Conservation (phyloP, 2,888 invertebrate genomes). For the Torymus texanus region DNA sequence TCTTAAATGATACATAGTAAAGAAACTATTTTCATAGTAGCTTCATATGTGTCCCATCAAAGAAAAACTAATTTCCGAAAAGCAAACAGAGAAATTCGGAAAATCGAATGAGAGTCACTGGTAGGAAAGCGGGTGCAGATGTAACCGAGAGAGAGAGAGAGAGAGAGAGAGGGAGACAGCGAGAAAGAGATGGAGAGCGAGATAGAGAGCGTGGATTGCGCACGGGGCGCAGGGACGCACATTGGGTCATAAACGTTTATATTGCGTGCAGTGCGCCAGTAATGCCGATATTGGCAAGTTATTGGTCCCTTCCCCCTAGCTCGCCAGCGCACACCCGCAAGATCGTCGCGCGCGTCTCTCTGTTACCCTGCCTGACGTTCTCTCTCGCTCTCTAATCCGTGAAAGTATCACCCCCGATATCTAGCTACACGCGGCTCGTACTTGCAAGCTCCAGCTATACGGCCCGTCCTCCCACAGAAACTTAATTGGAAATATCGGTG, state of each 20-base stretch:
- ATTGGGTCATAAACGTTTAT: conserved; percentile 74
- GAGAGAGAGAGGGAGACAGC: neutral
- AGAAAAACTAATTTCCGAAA: neutral
- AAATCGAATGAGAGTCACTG: conserved; percentile 58
- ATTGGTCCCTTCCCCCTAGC: conserved; percentile 66
- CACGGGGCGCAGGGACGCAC: conserved; percentile 59
- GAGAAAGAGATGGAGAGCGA: conserved; percentile 25
- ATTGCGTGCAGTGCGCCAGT: conserved; percentile 72
- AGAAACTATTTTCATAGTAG: no score
- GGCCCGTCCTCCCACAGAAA: conserved; percentile 57
- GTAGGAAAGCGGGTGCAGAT: conserved; percentile 51
- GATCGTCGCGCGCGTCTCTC: conserved; percentile 51
- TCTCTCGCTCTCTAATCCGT: conserved; percentile 63
- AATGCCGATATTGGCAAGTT: conserved; percentile 75
- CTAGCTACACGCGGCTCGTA: conserved; percentile 35
- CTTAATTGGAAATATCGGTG: conserved; percentile 70
- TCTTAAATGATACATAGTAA: no score
- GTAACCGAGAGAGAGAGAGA: conserved; percentile 40
- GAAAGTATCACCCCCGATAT: conserved; percentile 62
- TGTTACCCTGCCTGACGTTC: conserved; percentile 56
- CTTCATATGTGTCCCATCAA: neutral
- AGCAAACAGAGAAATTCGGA: neutral
- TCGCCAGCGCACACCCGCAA: conserved; percentile 57
- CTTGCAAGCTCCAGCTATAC: conserved; percentile 27
- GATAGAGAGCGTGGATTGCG: conserved; percentile 25